Evolutionary conservation across 2,797 vertebrate species (phyloP).

Genomic region (Falco rusticolus): DNA sequence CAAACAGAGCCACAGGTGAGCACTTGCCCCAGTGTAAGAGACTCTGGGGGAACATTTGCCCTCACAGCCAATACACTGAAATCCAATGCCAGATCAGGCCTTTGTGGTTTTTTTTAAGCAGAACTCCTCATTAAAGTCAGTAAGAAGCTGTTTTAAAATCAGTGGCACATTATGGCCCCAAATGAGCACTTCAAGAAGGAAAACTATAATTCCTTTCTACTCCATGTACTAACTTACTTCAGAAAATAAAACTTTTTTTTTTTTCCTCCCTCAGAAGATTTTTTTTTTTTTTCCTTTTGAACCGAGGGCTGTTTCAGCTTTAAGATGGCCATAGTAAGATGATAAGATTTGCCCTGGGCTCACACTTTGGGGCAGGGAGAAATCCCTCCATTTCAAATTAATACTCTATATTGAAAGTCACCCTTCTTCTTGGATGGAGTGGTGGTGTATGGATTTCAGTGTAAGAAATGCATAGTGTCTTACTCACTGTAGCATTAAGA

Average conservation of each 20-base stretch:
- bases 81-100: not conserved
- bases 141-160: constrained; percentile 40
- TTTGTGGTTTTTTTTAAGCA: not conserved
- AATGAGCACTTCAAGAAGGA: not conserved
- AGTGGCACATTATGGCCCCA: not conserved
- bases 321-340: not conserved
- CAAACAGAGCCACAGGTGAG: not conserved
- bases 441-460: not conserved
- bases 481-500: not conserved
- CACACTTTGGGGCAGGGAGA: not conserved
- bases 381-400: not conserved
- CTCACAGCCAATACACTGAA: not conserved
- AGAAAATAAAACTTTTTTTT: not conserved
- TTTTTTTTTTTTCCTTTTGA: not conserved
- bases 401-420: not conserved
- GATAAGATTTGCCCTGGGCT: not conserved
- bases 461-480: not conserved
- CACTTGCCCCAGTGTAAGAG: not conserved
- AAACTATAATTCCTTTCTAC: constrained; percentile 25
- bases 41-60: not conserved
- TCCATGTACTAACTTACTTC: not conserved
- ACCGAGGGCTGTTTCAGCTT: not conserved
- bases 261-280: not conserved
- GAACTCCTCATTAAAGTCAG: constrained; percentile 11
- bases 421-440: not conserved